A percentile compares a stretch with the other conserved stretches of the same genome.
Conservation (phyloP, 2,888 invertebrate species). For the Saturnia japonica region DNA sequence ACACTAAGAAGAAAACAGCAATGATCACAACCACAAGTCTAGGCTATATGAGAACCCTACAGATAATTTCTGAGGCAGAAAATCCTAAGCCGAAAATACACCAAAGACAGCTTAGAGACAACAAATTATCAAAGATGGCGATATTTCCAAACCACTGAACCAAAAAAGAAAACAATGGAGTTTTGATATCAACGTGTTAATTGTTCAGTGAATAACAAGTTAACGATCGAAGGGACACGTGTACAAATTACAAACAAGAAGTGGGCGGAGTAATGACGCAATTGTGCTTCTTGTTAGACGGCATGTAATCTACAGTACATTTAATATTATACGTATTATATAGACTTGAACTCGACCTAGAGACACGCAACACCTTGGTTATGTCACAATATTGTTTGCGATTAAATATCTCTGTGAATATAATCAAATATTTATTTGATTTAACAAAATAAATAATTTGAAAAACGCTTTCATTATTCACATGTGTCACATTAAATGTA, state of each 20-base stretch:
- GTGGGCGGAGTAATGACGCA: constrained; percentile 14
- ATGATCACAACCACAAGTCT: neutral
- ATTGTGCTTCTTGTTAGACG: constrained; percentile 10
- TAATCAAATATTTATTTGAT: constrained; percentile 3
- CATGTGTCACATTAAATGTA: neutral
- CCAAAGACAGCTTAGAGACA: neutral
- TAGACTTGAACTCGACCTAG: constrained; percentile 38
- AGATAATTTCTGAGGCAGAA: neutral
- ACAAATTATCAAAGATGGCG: neutral
- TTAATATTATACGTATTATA: constrained; percentile 6
- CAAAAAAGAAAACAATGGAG: constrained; percentile 19
- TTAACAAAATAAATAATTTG: constrained; percentile 1
- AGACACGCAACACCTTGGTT: constrained; percentile 30
- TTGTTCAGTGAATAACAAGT: constrained; percentile 20
- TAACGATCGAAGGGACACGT: constrained; percentile 20
- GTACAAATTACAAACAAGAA: constrained; percentile 4
- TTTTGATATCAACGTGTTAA: constrained; percentile 17
- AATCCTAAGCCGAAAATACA: neutral
- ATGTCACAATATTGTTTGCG: neutral
- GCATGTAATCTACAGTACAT: neutral
- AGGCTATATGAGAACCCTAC: too few species aligned
- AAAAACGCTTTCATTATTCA: neutral
- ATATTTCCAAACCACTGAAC: constrained; percentile 19
- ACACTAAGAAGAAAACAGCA: neutral
- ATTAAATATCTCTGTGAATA: neutral